These are phyloP conservation scores for Cyclophora albipunctata DNA, from an alignment of 2,888 invertebrate genomes.

Conservation along the genomic window DNA sequence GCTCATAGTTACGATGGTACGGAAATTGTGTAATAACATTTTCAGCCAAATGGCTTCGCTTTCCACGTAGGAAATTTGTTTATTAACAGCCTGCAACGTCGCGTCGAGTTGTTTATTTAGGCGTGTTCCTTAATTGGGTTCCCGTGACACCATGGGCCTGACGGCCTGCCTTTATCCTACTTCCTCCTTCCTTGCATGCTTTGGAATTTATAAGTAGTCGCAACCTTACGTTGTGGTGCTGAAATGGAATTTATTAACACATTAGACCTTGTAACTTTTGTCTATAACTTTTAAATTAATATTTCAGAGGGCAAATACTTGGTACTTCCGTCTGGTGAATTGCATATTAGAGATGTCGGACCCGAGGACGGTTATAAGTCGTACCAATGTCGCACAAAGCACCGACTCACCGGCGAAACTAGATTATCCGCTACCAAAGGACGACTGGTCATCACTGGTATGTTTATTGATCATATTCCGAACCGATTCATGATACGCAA, in stretches of 20 bases:
- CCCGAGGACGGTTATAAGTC: conserved; percentile 96
- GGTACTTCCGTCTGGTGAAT: conserved; percentile 94
- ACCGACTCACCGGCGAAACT: conserved; percentile 93
- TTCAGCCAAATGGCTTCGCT: conserved; percentile 8
- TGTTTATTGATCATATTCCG: conserved; percentile 3
- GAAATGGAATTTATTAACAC: neutral
- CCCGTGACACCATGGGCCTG: conserved; percentile 72
- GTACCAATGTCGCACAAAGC: conserved; percentile 95
- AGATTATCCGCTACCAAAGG: conserved; percentile 94
- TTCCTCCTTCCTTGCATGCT: conserved; percentile 76
- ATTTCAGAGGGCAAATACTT: conserved; percentile 93
- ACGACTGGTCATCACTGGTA: conserved; percentile 95
- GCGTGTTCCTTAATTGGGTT: conserved; percentile 42
- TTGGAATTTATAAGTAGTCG: conserved; percentile 62
- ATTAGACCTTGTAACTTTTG: conserved; percentile 1
- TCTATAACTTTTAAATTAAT: conserved; percentile 13
- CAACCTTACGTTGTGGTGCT: conserved; percentile 53
- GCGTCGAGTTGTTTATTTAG: conserved; percentile 16
- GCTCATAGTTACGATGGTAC: conserved; percentile 53
- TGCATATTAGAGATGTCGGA: conserved; percentile 96
- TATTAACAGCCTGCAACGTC: neutral
- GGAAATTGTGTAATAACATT: conserved; percentile 14
- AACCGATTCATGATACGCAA: conserved; percentile 14
- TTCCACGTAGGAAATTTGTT: conserved; percentile 14
- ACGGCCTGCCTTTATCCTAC: conserved; percentile 73